A percentile compares a stretch with the other conserved stretches of the same genome.
Conservation (phyloP, 2,113 vertebrate genomes). For the Glareola pratincola region DNA sequence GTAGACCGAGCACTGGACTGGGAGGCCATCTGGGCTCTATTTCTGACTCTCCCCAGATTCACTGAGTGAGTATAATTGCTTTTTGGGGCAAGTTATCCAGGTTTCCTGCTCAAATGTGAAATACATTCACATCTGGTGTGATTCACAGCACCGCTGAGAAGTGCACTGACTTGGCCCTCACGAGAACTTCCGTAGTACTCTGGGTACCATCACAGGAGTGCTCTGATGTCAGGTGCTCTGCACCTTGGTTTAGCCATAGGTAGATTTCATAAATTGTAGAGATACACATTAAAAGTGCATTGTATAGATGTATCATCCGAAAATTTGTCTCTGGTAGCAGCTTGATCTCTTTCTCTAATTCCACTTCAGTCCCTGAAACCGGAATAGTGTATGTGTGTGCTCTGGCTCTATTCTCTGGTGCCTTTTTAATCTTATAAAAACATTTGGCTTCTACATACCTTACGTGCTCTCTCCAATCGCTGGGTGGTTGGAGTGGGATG, state of each 20-base stretch:
- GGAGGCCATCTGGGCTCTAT: not conserved
- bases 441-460: not conserved
- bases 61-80: not conserved
- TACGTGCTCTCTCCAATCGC: not conserved
- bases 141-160: not conserved
- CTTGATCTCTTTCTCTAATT: not conserved
- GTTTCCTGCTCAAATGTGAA: not conserved
- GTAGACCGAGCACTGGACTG: not conserved
- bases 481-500: not conserved
- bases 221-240: not conserved
- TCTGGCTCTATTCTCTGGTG: not conserved
- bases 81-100: not conserved
- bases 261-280: not conserved
- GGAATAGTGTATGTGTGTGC: not conserved
- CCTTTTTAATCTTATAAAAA: not conserved
- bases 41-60: not conserved
- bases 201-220: not conserved
- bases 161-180: not conserved
- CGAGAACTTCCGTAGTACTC: not conserved
- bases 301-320: not conserved
- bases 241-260: not conserved
- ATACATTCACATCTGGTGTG: not conserved
- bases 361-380: not conserved
- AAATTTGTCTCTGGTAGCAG: not conserved
- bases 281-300: accelerated